These are phyloP conservation scores for Caradrina kadenii DNA, from an alignment of 2,888 invertebrate species.

Conservation along the genomic window DNA sequence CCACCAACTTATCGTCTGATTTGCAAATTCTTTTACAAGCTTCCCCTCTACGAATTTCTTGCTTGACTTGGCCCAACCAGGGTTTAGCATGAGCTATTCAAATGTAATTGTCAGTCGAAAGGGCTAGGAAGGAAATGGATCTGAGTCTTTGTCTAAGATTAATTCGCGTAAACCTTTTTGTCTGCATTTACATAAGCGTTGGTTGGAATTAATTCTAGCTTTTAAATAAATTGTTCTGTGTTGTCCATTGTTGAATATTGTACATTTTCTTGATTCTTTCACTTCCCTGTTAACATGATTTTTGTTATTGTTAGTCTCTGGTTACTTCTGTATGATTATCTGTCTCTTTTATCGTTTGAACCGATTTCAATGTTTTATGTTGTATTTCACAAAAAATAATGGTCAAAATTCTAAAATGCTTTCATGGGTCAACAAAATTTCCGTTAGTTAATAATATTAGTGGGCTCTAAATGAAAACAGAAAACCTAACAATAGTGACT, in stretches of 20 bases:
- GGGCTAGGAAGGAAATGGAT: conserved; percentile 37
- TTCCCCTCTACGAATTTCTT: conserved; percentile 48
- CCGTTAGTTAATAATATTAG: background rate
- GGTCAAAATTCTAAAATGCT: too few relatives aligned
- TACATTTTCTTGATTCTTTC: background rate
- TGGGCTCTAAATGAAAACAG: background rate
- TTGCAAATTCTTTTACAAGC: background rate
- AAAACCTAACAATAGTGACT: background rate
- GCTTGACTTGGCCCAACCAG: conserved; percentile 25
- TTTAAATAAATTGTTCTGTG: conserved; percentile 15
- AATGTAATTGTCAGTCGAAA: conserved; percentile 40
- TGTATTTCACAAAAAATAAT: too few relatives aligned
- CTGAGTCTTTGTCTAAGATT: conserved; percentile 42
- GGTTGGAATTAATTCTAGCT: conserved; percentile 30
- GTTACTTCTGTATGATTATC: too few relatives aligned
- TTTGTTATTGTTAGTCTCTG: background rate
- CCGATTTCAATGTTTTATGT: too few relatives aligned
- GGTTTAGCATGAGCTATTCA: conserved; percentile 36
- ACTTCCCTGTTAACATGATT: background rate
- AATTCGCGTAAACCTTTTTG: conserved; percentile 35
- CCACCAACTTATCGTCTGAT: background rate
- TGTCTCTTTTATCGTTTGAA: too few relatives aligned
- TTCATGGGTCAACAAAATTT: too few relatives aligned
- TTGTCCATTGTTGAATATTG: background rate
- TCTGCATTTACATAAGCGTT: conserved; percentile 33